phyloP scores from a whole-genome alignment of 2,113 vertebrate genomes.

The Amia ocellicauda region DNA sequence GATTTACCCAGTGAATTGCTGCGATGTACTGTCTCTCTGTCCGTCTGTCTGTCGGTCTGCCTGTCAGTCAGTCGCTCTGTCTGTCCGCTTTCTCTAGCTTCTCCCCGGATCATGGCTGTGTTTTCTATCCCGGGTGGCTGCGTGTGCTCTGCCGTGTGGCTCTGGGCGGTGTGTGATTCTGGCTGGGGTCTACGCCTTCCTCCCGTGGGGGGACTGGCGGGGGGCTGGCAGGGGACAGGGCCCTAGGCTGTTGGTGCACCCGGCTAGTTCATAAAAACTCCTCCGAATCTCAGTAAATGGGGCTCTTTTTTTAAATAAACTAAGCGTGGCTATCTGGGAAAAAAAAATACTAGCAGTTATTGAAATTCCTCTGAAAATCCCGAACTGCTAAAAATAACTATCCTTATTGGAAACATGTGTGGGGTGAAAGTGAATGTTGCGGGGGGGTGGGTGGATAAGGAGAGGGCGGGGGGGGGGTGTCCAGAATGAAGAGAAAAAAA shows the following conservation, averaged over 20 bases:
- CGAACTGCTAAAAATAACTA: conserved; percentile 67
- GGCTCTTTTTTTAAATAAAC: conserved; percentile 38
- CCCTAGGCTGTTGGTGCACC: conserved; percentile 9
- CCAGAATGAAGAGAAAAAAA: conserved; percentile 35
- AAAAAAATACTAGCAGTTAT: conserved; percentile 50
- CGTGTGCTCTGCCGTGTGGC: too few relatives aligned
- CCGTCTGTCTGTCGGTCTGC: too few relatives aligned
- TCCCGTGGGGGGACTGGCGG: too few relatives aligned
- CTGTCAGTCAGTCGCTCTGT: too few relatives aligned
- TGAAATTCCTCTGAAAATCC: conserved; percentile 50
- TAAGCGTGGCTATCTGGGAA: conserved; percentile 25
- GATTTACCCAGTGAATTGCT: too few relatives aligned
- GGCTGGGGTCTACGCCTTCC: too few relatives aligned
- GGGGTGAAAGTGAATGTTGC: conserved; percentile 35
- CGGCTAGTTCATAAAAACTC: conserved; percentile 23
- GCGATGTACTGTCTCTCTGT: too few relatives aligned
- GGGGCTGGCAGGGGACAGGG: conserved; percentile 3
- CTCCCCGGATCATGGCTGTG: too few relatives aligned
- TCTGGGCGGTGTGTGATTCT: too few relatives aligned
- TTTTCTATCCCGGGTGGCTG: too few relatives aligned
- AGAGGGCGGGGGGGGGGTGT: conserved; percentile 26
- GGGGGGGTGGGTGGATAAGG: conserved; percentile 30
- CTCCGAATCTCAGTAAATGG: background rate
- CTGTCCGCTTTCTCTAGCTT: too few relatives aligned
- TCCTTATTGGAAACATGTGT: conserved; percentile 67